Evolutionary conservation across 1,140 invertebrate genomes (phyloP), one percentile per base, ranked within the genome.

Genomic region (Nasonia vitripennis): DNA sequence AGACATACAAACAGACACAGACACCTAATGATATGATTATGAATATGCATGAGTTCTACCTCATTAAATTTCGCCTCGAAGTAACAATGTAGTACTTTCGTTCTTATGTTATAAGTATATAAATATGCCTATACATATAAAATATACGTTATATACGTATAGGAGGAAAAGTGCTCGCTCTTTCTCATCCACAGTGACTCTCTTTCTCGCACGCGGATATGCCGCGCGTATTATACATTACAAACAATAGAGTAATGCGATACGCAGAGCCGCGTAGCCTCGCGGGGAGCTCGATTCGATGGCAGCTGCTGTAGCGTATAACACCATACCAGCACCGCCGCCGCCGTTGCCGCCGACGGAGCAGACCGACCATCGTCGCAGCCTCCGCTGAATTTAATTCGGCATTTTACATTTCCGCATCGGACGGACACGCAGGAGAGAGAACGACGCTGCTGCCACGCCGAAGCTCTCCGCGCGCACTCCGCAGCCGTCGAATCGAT

Each of bases 51-150:
- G 84, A 86, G 85, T 83, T 86, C 84, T 83, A 86, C 85, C 81
- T 86, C 85, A 86, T 83, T 86, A 83, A 86, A 86, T 83, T 86
- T 79, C 85, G 85, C 85, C 85, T 86, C 85, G 85, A 86, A 86
- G 85, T 86, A 86, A 86, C 81, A 86, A 71, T 86, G 85, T 86
- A 86, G 85, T 83, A 83, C 80, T 86, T 86, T 86, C 85, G 85
- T 86, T 86, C 85, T 86, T 86, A 86, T n/a, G 31, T 41, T 75
- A 74, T 79, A 51, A 68, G 41, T 70, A 75, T 75, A 75, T 71
- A 31, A 20, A 71, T 71, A 71, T 79, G 67, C 78, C 75, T 27
- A 84, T 81, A 80, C 34, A 74, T 77, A 80, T 87, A 85, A 79
- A 84, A 78, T 79, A 85, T 86, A 79, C 79, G 87, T 27, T 27